Conservation (phyloP, 2,797 vertebrate species). For the Rhabdophis nuchalis region DNA sequence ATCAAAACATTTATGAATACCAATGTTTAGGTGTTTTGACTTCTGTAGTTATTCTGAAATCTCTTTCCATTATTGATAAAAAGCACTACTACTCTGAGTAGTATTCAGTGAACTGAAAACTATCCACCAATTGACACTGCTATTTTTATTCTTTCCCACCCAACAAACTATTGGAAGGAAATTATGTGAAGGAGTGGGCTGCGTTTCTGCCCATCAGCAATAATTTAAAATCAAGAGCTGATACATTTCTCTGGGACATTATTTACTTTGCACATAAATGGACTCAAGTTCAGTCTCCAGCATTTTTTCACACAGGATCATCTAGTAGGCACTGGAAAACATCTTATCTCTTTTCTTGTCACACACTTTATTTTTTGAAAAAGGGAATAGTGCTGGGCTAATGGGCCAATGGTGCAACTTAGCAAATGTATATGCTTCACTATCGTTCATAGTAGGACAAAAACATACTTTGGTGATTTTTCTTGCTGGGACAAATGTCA, state of each 20-base stretch:
- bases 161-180: background rate
- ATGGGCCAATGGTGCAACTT: background rate
- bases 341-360: background rate
- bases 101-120: background rate
- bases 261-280: background rate
- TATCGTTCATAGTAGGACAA: background rate
- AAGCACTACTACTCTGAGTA: constrained; percentile 15
- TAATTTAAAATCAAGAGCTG: background rate
- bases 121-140: background rate
- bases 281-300: background rate
- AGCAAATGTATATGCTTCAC: background rate
- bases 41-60: constrained; percentile 34
- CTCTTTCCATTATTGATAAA: constrained; percentile 42
- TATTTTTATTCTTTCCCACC: background rate
- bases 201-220: background rate
- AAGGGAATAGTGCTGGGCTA: background rate
- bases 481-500: background rate
- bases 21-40: constrained; percentile 39
- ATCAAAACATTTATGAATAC: constrained; percentile 19
- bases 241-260: background rate
- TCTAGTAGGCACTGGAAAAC: background rate
- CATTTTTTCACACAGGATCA: background rate
- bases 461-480: background rate
- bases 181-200: background rate
- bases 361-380: background rate